Conservation (phyloP, 2,888 invertebrate species). For the Ypsolopha scabrella region DNA sequence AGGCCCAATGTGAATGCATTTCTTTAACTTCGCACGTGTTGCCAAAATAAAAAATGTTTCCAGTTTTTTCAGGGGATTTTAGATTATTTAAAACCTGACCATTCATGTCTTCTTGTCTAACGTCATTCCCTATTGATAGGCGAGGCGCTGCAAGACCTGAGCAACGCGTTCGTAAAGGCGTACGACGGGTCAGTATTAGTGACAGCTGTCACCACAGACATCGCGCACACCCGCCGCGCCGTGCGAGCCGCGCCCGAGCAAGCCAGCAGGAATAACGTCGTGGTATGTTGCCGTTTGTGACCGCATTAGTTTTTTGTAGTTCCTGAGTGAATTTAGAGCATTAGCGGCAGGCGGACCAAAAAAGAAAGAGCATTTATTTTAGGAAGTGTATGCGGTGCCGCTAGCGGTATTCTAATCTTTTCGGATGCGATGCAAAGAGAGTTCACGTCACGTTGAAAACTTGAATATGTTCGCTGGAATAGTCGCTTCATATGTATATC, state of each 20-base stretch:
- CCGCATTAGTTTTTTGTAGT: too few species aligned
- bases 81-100: not conserved
- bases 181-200: conserved; percentile 73
- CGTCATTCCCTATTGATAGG: conserved; percentile 19
- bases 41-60: not conserved
- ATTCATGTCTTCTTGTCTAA: not conserved
- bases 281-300: conserved; percentile 14
- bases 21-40: not conserved
- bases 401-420: too few species aligned
- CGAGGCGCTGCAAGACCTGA: conserved; percentile 60
- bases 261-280: conserved; percentile 26
- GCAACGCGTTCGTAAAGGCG: conserved; percentile 63
- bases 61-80: too few species aligned
- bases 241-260: conserved; percentile 34
- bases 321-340: too few species aligned
- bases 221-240: conserved; percentile 71
- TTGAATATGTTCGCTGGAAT: too few species aligned
- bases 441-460: too few species aligned
- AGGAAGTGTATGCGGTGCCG: too few species aligned
- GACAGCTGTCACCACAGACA: conserved; percentile 74
- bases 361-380: too few species aligned
- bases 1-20: not conserved
- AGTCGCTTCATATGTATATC: too few species aligned
- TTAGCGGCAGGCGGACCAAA: too few species aligned
- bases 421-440: too few species aligned